Evolutionary conservation across 2,888 invertebrate genomes (phyloP).

Genomic region (Dryococelus australis): DNA sequence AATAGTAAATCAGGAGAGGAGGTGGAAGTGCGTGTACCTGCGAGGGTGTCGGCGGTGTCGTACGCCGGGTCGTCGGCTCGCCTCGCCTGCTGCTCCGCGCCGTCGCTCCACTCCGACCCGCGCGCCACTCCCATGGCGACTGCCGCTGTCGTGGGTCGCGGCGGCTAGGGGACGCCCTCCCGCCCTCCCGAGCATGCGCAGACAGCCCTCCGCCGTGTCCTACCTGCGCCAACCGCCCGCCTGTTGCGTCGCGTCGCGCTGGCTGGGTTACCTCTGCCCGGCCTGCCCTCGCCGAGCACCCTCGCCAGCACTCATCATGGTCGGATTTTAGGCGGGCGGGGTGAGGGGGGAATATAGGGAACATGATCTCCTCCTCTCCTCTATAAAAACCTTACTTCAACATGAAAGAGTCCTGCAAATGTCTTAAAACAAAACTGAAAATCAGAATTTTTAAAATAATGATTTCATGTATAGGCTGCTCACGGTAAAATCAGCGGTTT

Average conservation of each 20-base stretch:
- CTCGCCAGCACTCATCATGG: not conserved
- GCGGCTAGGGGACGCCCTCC: not conserved
- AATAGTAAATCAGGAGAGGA: too few relatives aligned
- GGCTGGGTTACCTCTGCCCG: not conserved
- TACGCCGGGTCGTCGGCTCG: not conserved
- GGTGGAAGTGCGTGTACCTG: not conserved
- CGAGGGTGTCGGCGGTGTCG: not conserved
- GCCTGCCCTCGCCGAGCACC: not conserved
- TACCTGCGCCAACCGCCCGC: not conserved
- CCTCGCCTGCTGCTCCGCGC: not conserved
- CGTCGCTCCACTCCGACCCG: not conserved
- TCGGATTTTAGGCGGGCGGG: too few relatives aligned
- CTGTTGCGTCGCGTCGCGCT: not conserved
- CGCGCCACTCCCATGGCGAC: constrained; percentile 5
- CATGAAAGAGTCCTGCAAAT: too few relatives aligned
- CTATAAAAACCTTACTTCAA: too few relatives aligned
- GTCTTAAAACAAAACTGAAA: too few relatives aligned
- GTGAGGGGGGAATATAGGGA: too few relatives aligned
- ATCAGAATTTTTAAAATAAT: too few relatives aligned
- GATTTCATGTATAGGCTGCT: too few relatives aligned
- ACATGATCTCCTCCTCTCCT: too few relatives aligned
- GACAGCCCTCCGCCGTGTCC: not conserved
- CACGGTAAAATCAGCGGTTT: too few relatives aligned
- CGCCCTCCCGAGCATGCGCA: too few relatives aligned
- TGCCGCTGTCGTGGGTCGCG: not conserved